Evolutionary conservation across 2,113 vertebrate genomes (phyloP), one percentile per base, ranked within the genome.

Genomic region (Apeltes quadracus): DNA sequence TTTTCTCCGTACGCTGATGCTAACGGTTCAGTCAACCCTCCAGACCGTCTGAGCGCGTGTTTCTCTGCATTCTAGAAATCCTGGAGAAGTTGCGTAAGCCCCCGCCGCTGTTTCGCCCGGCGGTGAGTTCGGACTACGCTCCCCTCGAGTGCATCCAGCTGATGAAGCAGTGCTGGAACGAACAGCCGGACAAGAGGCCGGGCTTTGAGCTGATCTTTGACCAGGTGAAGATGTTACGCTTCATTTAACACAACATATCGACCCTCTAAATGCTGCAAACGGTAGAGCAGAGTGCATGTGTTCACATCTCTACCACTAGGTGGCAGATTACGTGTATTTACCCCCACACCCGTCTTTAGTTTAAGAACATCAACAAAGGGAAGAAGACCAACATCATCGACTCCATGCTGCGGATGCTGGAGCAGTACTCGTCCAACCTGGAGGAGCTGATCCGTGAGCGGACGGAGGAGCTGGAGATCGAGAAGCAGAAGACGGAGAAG

Each of bases 401-500:
- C 81, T 91, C 90, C n/a, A 91, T 91, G 90, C 64, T 91, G 69
- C 55, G 90, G 66, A 91, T 91, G 90, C 51, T 90, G 69, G 94
- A 94, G 86, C 94, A 94, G 78, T 95, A 95, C 73, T 94, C 94
- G 1, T 94, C 94, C 2, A 94, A 95, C 87, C 89, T 95, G 79
- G 94, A 94, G 81, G 94, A 94, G 81, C 82, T 95, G 81, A 95
- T 95, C 87, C 79, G 93, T 34, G 94, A 95, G 78, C 85, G 94
- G 39, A 95, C 93, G 1, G 93, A 94, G 83, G 94, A 95, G 79
- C 85, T 95, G 73, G 94, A 95, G 84, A 90, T 95, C 5, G 94
- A 95, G 84, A 95, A 94, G 58, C 94, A 94, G 87, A 95, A 94
- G 87, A 95, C 94, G 1, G 94, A 95, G 79, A 94, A 93, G 75